Base-by-base conservation (phyloP, 2,113 vertebrate genomes). In the Lutjanus erythropterus region DNA sequence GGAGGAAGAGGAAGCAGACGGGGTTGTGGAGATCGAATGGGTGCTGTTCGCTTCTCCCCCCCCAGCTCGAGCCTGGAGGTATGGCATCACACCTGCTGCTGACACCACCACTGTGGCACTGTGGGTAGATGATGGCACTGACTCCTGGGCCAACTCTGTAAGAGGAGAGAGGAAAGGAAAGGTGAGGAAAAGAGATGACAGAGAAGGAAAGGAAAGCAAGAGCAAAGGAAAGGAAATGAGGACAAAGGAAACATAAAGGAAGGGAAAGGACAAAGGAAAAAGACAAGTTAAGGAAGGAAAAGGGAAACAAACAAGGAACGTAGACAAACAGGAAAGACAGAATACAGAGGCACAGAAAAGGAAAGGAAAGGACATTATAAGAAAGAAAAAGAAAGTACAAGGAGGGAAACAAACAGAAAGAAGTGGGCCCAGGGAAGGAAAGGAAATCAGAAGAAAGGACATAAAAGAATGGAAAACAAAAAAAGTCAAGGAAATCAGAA, bases 51-150 rank as follows among this genome's bases (percentile, higher is more conserved):
- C 95, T 25, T 95, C 95, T 91, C 21, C 92, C 58, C 4, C 71
- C 9, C 90, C 29, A 0, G 91, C 91, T 83, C 96, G 96, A 42
- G 52, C 93, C 8, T 97, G 94, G 50, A 97, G 94, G 93, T 96
- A 97, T 0, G 97, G 94, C 80, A 97, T 81, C 84, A 95, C 68
- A 67, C 96, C 96, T 80, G 95, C 81, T 64, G 94, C 93, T 10
- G 95, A 93, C 4, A 94, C 94, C 35, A 95, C 91, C 14, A 94
- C 90, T 7, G 94, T 10, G 1, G 87, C 56, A 76, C 41, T 92
- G 78, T 94, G 93, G 78, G 93, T 10, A 42, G 95, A 15, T 7
- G 92, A 77, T 47, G 92, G 82, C 66, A 85, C 92, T 42, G 95
- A 86, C 47, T 97, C 96, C 93, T 94, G 86, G 80, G 90, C 31